These are phyloP conservation scores for Slavum lentiscoides DNA, from an alignment of 2,888 invertebrate species.

Conservation along the genomic window DNA sequence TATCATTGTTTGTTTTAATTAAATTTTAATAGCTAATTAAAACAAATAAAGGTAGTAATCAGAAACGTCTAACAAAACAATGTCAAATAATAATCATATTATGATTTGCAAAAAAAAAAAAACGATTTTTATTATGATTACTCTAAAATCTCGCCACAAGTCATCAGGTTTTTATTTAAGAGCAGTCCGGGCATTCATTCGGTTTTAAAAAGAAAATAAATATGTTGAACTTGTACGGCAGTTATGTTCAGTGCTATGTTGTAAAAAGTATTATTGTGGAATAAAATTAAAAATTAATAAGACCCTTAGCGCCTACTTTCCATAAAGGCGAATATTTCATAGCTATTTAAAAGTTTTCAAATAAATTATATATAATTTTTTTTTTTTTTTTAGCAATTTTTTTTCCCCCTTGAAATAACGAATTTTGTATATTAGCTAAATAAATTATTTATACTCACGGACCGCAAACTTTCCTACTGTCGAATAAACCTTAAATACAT, in stretches of 20 bases:
- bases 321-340: background rate
- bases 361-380: slow-evolving; percentile 1
- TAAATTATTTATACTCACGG: background rate
- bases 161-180: background rate
- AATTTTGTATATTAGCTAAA: background rate
- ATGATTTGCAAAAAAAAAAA: too few species aligned
- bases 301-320: background rate
- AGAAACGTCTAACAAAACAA: too few species aligned
- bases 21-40: too few species aligned
- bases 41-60: too few species aligned
- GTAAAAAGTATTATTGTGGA: background rate
- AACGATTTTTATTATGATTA: too few species aligned
- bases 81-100: too few species aligned
- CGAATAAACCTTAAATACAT: background rate
- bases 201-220: background rate
- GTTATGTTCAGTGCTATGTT: background rate
- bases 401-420: background rate
- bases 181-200: background rate
- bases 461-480: background rate
- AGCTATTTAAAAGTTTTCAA: slow-evolving; percentile 4
- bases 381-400: background rate
- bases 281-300: slow-evolving; percentile 13
- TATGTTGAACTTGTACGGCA: background rate
- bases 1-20: too few species aligned
- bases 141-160: background rate